Base-by-base conservation (phyloP, 2,797 vertebrate genomes). In the Galagoides demidoff region DNA sequence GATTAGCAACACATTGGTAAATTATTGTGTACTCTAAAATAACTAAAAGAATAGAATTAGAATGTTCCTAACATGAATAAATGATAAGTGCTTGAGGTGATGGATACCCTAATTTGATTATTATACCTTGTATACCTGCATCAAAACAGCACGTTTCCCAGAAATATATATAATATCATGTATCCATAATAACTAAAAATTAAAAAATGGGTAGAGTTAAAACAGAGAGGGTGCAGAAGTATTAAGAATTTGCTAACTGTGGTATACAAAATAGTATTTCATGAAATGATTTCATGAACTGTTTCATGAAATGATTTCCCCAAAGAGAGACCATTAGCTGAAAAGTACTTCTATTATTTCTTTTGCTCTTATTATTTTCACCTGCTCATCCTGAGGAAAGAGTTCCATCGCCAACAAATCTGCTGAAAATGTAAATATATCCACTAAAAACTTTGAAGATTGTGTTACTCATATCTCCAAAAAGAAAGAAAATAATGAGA, bases 381-480 rank as follows among this genome's bases (percentile, higher is more conserved):
- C 9, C 31, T 25, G 19, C 14, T 1, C 13, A 23, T 79, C 29
- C 2, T 55, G 45, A 70, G 78, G 23, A 81, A 43, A 82, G 16
- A 84, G 17, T 68, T 74, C 61, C 27, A 79, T 12, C 59, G 39
- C 16, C 13, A 84, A 66, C n/a, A 70, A 37, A 29, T 43, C 82
- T 93, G 39, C 55, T 31, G 11, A 92, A 68, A 31, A 61, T 49
- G 59, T 70, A 89, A 82, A 59, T 29, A 49, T 29, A 34, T 17
- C 27, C 91, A 85, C 76, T 79, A 66, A 94, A 74, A 61, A 78
- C 74, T 68, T 63, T 23, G 16, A 81, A 89, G 87, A 52, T 66
- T 63, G 45, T 83, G 27, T 83, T n/a, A 77, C 8, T 3, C n/a
- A 61, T 20, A 45, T 45, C 76, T 14, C 9, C 31, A 78, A 81